Percentiles rank a stretch among this genome's conserved stretches.
Evolutionary conservation across 2,888 invertebrate genomes (phyloP).

Genomic region (Aphrophora alni): DNA sequence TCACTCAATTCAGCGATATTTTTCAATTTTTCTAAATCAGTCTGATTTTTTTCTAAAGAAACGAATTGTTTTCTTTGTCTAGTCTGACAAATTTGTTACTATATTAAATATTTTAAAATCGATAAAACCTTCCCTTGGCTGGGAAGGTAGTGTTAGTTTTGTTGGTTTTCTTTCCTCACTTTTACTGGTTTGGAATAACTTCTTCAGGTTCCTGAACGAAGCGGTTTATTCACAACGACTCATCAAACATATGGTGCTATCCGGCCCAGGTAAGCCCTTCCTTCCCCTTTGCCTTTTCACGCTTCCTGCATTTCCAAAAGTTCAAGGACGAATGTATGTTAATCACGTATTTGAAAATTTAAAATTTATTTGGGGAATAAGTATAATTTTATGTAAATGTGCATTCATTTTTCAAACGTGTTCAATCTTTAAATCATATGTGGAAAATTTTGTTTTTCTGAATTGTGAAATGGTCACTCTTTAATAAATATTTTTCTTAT

Average conservation of each 20-base stretch:
- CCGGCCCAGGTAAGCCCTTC: constrained; percentile 49
- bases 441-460: neutral
- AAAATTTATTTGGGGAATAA: neutral
- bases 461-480: neutral
- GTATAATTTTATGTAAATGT: neutral
- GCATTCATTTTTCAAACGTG: neutral
- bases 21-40: no score
- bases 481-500: no score
- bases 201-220: constrained; percentile 28
- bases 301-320: no score
- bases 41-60: no score
- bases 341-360: no score
- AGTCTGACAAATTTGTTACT: no score
- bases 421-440: no score
- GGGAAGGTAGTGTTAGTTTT: neutral
- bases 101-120: no score
- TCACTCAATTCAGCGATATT: no score
- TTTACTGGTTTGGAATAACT: neutral
- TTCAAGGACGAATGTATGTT: no score
- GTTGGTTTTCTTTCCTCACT: neutral
- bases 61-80: no score
- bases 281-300: no score
- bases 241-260: constrained; percentile 53
- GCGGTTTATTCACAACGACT: constrained; percentile 36
- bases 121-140: constrained; percentile 4